Conservation (phyloP, 2,113 vertebrate genomes). For the Noturus placidus region DNA sequence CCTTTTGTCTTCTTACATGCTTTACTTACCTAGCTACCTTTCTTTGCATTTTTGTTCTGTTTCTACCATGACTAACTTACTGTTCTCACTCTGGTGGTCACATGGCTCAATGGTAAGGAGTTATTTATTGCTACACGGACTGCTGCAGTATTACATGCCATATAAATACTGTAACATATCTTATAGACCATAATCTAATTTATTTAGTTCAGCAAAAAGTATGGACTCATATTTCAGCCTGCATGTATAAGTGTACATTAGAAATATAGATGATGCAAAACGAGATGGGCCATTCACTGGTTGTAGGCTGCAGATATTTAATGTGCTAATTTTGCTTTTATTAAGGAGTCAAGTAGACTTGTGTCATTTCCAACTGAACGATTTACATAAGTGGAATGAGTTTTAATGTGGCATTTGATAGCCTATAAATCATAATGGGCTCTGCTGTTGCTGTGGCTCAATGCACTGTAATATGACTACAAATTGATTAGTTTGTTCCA, state of each 20-base stretch:
- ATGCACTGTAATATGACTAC: slow-evolving; percentile 14
- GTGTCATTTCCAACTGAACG: slow-evolving; percentile 38
- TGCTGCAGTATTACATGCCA: background rate
- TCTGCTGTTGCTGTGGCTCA: slow-evolving; percentile 3
- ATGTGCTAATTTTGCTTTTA: slow-evolving; percentile 29
- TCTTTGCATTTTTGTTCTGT: background rate
- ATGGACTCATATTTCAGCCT: background rate
- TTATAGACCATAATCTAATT: background rate
- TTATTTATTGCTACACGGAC: background rate
- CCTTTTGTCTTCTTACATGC: background rate
- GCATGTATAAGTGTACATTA: slow-evolving; percentile 6
- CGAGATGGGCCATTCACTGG: slow-evolving; percentile 1
- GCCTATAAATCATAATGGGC: slow-evolving; percentile 37
- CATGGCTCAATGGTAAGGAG: background rate
- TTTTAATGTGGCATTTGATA: slow-evolving; percentile 37
- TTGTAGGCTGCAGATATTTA: slow-evolving; percentile 16
- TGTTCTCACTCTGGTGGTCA: background rate
- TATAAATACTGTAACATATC: background rate
- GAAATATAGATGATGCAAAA: background rate
- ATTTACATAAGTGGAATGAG: slow-evolving; percentile 40
- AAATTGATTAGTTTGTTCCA: slow-evolving; percentile 15
- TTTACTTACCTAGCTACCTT: background rate
- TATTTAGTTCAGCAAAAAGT: background rate
- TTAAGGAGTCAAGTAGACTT: slow-evolving; percentile 29
- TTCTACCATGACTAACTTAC: background rate